Evolutionary conservation across 1,140 invertebrate species (phyloP).

Genomic region (Thaumetopoea pityocampa): DNA sequence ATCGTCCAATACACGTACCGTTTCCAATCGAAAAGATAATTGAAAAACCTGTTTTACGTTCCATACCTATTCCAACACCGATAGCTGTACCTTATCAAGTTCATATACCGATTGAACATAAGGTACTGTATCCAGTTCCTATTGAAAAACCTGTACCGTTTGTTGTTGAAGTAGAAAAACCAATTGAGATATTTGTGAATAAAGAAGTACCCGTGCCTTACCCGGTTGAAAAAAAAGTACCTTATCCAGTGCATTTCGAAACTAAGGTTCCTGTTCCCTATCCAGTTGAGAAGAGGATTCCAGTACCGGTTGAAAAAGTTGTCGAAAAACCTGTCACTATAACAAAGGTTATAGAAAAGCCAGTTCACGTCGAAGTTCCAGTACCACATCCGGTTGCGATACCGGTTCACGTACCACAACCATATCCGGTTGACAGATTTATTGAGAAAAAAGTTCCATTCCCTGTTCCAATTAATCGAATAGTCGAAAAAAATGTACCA

Average conservation of each 20-base stretch:
- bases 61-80: constrained; percentile 54
- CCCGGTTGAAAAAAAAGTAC: constrained; percentile 56
- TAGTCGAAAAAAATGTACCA: constrained; percentile 75
- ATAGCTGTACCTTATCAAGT: constrained; percentile 50
- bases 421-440: constrained; percentile 73
- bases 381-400: constrained; percentile 69
- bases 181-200: constrained; percentile 51
- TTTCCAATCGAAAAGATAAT: constrained; percentile 77
- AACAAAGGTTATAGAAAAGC: constrained; percentile 76
- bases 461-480: constrained; percentile 72
- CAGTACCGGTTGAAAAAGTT: constrained; percentile 71
- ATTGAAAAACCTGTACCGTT: constrained; percentile 70
- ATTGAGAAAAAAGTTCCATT: constrained; percentile 76
- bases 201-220: constrained; percentile 58
- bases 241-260: constrained; percentile 56
- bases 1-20: constrained; percentile 75
- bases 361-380: constrained; percentile 72
- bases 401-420: constrained; percentile 62
- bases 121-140: constrained; percentile 52
- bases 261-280: constrained; percentile 63
- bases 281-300: constrained; percentile 65
- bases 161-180: constrained; percentile 68
- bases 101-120: constrained; percentile 54
- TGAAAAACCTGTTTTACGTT: constrained; percentile 63
- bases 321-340: constrained; percentile 77